phyloP scores from a whole-genome alignment of 2,113 vertebrate species.

The Rattus rattus region DNA sequence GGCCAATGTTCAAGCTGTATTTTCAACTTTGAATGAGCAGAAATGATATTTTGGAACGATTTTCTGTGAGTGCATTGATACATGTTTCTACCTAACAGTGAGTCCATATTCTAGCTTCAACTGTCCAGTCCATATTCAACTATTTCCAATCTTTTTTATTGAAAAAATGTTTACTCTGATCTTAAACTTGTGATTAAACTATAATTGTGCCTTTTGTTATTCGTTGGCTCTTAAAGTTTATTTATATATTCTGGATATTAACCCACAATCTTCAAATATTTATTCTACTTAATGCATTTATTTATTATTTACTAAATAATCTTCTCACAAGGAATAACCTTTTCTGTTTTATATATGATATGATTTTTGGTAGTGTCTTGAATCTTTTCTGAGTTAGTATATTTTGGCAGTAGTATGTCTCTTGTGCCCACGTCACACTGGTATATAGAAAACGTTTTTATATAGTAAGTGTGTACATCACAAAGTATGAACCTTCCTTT shows the following conservation, averaged over 20 bases:
- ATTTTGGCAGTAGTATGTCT: neutral
- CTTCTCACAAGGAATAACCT: neutral
- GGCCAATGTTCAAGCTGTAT: neutral
- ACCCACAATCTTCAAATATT: neutral
- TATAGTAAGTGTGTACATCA: neutral
- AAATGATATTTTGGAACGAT: neutral
- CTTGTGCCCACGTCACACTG: neutral
- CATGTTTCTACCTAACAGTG: neutral
- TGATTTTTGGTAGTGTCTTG: neutral
- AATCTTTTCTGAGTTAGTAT: neutral
- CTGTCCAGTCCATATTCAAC: neutral
- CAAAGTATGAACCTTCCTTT: neutral
- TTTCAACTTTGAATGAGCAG: neutral
- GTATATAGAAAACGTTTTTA: neutral
- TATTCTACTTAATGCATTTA: neutral
- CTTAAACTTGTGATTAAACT: neutral
- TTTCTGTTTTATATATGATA: neutral
- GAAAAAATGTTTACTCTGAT: neutral
- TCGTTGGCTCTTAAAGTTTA: neutral
- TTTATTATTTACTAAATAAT: neutral
- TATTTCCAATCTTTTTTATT: neutral
- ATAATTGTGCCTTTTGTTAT: neutral
- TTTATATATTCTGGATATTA: neutral
- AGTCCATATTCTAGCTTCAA: neutral
- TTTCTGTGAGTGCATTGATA: neutral